Conservation (phyloP, 2,888 invertebrate species). For the Cerceris rybyensis region DNA sequence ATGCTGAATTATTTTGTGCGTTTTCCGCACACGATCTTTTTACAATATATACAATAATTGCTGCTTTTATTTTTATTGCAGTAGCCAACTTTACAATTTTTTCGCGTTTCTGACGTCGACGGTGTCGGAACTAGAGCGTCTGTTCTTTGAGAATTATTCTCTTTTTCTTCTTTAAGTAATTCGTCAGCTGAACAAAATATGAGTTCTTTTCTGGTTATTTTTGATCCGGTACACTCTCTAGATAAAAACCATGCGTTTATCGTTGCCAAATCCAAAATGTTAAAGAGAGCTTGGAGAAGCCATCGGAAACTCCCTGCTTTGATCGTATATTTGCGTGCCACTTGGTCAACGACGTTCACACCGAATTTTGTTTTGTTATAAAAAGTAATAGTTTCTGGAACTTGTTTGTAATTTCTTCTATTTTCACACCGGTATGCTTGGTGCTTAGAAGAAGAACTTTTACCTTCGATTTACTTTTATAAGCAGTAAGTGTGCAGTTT, state of each 20-base stretch:
- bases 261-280: slow-evolving; percentile 6
- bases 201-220: slow-evolving; percentile 29
- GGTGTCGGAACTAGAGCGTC: slow-evolving; percentile 8
- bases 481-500: slow-evolving; percentile 8
- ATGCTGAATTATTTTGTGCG: too few species aligned
- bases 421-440: slow-evolving; percentile 18
- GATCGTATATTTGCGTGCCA: slow-evolving; percentile 28
- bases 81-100: slow-evolving; percentile 37
- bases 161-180: slow-evolving; percentile 20
- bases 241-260: slow-evolving; percentile 29
- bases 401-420: slow-evolving; percentile 14
- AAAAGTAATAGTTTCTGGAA: slow-evolving; percentile 24
- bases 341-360: slow-evolving; percentile 14
- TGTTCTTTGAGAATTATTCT: slow-evolving; percentile 10
- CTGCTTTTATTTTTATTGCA: slow-evolving; percentile 34
- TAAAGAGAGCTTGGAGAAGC: slow-evolving; percentile 32
- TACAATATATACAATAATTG: slow-evolving; percentile 22
- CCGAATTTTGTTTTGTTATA: slow-evolving; percentile 10
- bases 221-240: slow-evolving; percentile 24
- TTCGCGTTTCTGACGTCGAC: slow-evolving; percentile 14
- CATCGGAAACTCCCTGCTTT: slow-evolving; percentile 33
- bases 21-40: slow-evolving; percentile 15
- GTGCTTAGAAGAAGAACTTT: slow-evolving; percentile 29
- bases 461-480: slow-evolving; percentile 19
- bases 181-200: slow-evolving; percentile 26